Percentiles rank a stretch among this genome's conserved stretches.
Evolutionary conservation across 2,797 vertebrate species (phyloP).

Genomic region (Pangasius krempfi): DNA sequence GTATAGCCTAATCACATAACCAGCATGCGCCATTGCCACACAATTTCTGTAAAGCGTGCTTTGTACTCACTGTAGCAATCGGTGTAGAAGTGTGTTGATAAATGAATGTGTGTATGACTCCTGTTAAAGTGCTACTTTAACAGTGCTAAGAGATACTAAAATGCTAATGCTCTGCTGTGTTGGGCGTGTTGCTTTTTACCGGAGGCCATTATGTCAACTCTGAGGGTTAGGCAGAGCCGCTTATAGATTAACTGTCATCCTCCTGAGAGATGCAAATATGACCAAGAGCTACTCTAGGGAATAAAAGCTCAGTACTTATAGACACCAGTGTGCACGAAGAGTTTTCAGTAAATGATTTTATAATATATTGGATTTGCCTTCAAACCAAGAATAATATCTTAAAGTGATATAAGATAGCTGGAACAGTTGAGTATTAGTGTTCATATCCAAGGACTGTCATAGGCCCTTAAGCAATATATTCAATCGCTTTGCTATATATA

Average conservation of each 20-base stretch:
- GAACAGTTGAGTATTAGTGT: background rate
- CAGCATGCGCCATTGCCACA: slow-evolving; percentile 18
- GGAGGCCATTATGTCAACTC: slow-evolving; percentile 25
- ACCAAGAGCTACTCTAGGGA: slow-evolving; percentile 28
- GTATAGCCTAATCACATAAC: slow-evolving; percentile 28
- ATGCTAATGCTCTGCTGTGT: slow-evolving; percentile 23
- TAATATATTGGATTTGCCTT: slow-evolving; percentile 26
- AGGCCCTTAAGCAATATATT: slow-evolving; percentile 3
- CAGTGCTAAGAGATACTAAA: background rate
- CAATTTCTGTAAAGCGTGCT: background rate
- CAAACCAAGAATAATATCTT: slow-evolving; percentile 26
- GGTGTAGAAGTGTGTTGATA: slow-evolving; percentile 8
- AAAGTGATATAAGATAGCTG: background rate
- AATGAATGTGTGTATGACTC: slow-evolving; percentile 7
- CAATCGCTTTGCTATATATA: slow-evolving; percentile 12
- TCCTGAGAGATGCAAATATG: slow-evolving; percentile 20
- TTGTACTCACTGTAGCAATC: background rate
- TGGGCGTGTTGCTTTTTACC: slow-evolving; percentile 27
- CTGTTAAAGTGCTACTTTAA: background rate
- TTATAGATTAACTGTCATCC: slow-evolving; percentile 42
- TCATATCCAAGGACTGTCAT: background rate
- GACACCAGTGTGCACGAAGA: background rate
- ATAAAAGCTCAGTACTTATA: slow-evolving; percentile 5
- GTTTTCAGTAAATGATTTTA: slow-evolving; percentile 9
- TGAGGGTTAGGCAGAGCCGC: slow-evolving; percentile 15